These are phyloP conservation scores for Calliopsis andreniformis DNA, from an alignment of 1,140 invertebrate species.

Conservation along the genomic window DNA sequence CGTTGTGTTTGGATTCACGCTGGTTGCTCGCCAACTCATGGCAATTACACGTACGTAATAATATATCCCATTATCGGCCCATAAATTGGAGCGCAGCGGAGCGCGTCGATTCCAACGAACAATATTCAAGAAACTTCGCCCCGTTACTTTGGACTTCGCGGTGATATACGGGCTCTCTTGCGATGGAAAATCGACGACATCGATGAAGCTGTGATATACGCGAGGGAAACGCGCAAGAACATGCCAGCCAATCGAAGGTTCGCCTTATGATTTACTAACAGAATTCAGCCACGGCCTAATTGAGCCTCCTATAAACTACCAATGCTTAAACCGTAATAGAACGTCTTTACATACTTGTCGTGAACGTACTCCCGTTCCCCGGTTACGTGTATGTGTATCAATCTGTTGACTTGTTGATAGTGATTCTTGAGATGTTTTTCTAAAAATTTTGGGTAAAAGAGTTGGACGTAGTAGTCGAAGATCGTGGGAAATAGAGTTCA, in stretches of 20 bases:
- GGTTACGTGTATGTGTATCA: background rate
- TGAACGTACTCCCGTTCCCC: background rate
- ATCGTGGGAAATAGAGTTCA: no score
- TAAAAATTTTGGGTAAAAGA: no score
- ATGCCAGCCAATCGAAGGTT: slow-evolving; percentile 28
- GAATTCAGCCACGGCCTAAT: slow-evolving; percentile 18
- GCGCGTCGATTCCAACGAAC: slow-evolving; percentile 28
- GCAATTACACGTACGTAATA: slow-evolving; percentile 57
- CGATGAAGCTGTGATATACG: background rate
- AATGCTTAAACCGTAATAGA: background rate
- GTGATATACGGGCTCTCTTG: background rate
- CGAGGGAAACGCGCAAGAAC: background rate
- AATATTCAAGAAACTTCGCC: background rate
- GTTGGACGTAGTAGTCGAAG: no score
- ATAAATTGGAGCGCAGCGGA: slow-evolving; percentile 28
- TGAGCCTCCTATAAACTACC: slow-evolving; percentile 31
- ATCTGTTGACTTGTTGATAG: background rate
- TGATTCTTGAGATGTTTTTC: background rate
- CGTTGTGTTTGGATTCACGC: slow-evolving; percentile 23
- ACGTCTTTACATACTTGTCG: background rate
- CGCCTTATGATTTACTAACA: slow-evolving; percentile 25
- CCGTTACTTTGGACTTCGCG: no score
- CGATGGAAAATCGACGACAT: background rate
- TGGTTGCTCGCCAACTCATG: slow-evolving; percentile 27
- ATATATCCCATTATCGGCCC: slow-evolving; percentile 39